Conservation (phyloP, 2,888 invertebrate genomes). For the Drosophila dives region DNA sequence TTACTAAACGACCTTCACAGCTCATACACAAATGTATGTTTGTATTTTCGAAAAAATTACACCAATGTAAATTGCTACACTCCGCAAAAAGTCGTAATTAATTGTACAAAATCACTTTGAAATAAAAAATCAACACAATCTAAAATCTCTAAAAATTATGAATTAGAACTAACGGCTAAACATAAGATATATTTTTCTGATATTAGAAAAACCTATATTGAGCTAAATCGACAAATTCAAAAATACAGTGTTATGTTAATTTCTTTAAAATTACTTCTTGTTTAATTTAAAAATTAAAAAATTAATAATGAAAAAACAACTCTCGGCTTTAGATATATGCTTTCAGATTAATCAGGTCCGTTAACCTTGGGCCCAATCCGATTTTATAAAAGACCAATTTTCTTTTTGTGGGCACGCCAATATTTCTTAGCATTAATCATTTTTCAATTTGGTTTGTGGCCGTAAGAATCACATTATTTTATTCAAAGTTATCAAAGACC, state of each 20-base stretch:
- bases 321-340: too few relatives aligned
- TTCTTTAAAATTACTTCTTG: too few relatives aligned
- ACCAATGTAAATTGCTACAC: slow-evolving; percentile 11
- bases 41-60: slow-evolving; percentile 17
- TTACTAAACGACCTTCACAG: slow-evolving; percentile 62
- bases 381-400: background rate
- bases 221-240: too few relatives aligned
- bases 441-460: background rate
- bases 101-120: background rate
- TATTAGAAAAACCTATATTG: too few relatives aligned
- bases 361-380: too few relatives aligned
- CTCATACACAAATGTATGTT: slow-evolving; percentile 48
- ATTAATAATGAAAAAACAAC: background rate
- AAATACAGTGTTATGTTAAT: too few relatives aligned
- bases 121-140: too few relatives aligned
- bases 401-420: background rate
- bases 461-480: background rate
- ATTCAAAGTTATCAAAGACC: background rate
- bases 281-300: background rate
- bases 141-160: too few relatives aligned
- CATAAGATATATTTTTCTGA: too few relatives aligned
- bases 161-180: too few relatives aligned
- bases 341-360: too few relatives aligned
- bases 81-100: background rate
- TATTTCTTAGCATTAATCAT: background rate